A percentile compares a stretch with the other conserved stretches of the same genome.
Evolutionary conservation across 2,888 invertebrate species (phyloP).

Genomic region (Leucoma salicis): DNA sequence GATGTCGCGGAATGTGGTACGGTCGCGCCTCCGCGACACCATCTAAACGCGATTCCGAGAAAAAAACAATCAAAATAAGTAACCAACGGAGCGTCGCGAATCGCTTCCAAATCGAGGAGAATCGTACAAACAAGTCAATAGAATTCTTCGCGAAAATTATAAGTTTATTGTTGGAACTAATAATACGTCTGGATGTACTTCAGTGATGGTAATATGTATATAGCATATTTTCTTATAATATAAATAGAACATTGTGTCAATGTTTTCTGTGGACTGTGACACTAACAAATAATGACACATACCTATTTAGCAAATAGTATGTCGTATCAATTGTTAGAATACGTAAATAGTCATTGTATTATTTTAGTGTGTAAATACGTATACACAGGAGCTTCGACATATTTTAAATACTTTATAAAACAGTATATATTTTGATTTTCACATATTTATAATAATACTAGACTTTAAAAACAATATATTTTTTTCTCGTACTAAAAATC

Average conservation of each 20-base stretch:
- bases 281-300: neutral
- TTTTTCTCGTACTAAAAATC: no score
- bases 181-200: no score
- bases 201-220: no score
- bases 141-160: constrained; percentile 20
- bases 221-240: neutral
- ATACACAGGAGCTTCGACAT: no score
- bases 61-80: constrained; percentile 50
- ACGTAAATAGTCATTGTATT: neutral
- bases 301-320: neutral
- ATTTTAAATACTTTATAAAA: no score
- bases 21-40: constrained; percentile 56
- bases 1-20: constrained; percentile 71
- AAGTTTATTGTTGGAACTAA: no score
- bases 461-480: neutral
- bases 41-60: constrained; percentile 62
- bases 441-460: no score
- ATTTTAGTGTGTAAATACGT: neutral
- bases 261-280: constrained; percentile 1
- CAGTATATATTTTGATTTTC: no score
- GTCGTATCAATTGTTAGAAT: neutral
- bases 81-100: constrained; percentile 45
- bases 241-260: constrained; percentile 7
- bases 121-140: constrained; percentile 18
- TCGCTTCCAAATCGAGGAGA: constrained; percentile 31